Conservation (phyloP, 2,113 vertebrate species). For the Syngnathus scovelli region DNA sequence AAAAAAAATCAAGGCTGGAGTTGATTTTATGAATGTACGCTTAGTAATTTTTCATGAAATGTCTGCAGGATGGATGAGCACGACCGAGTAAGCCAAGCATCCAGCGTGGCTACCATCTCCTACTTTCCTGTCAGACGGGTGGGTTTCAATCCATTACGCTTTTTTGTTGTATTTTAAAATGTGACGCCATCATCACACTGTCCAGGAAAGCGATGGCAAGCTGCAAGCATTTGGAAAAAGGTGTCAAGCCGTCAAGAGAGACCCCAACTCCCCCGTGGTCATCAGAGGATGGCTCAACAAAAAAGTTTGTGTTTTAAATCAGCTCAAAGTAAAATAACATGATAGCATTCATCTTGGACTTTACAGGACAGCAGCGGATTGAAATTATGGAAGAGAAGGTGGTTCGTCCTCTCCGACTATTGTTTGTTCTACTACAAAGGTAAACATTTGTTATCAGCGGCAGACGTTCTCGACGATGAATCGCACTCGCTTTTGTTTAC, state of each 20-base stretch:
- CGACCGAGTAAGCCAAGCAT: constrained; percentile 74
- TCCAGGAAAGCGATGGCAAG: constrained; percentile 65
- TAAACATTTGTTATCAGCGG: constrained; percentile 15
- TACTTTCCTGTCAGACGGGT: constrained; percentile 68
- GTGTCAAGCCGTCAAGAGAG: constrained; percentile 76
- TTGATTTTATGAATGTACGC: neutral
- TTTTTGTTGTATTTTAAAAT: neutral
- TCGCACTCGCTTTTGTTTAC: constrained; percentile 1
- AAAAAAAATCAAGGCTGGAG: too few relatives aligned
- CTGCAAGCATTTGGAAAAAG: constrained; percentile 85
- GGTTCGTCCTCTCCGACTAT: constrained; percentile 87
- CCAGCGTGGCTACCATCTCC: constrained; percentile 74
- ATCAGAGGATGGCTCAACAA: constrained; percentile 91
- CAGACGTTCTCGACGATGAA: neutral
- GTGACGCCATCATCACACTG: neutral
- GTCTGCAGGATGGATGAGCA: constrained; percentile 72
- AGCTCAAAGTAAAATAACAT: neutral
- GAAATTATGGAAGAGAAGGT: constrained; percentile 86
- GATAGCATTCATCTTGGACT: neutral
- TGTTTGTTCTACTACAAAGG: constrained; percentile 85
- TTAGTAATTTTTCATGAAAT: neutral
- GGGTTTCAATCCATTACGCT: constrained; percentile 11
- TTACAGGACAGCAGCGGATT: constrained; percentile 83
- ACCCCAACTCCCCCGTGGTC: constrained; percentile 80
- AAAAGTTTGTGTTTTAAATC: constrained; percentile 55